A percentile compares a stretch with the other conserved stretches of the same genome.
These are phyloP conservation scores for Brevimyrus niger DNA, from an alignment of 2,113 vertebrate species.

Conservation along the genomic window DNA sequence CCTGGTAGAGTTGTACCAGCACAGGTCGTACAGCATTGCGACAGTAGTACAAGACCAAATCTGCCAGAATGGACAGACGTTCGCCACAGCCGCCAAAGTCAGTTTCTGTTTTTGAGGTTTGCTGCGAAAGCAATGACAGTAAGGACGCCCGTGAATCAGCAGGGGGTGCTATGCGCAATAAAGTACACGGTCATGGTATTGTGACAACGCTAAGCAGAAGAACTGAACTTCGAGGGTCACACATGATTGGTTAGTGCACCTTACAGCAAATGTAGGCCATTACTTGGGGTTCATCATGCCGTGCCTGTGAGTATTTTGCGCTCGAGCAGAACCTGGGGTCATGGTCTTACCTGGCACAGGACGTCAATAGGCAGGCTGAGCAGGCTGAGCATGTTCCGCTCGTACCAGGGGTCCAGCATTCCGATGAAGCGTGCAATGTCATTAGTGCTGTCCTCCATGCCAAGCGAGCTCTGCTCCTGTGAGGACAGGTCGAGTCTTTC, in stretches of 20 bases:
- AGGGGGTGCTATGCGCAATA: not conserved
- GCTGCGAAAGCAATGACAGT: conserved; percentile 30
- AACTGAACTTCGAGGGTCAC: not conserved
- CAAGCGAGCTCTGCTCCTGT: conserved; percentile 38
- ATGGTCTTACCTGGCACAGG: conserved; percentile 75
- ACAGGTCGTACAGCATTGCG: conserved; percentile 71
- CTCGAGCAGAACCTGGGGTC: not conserved
- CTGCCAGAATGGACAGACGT: conserved; percentile 81
- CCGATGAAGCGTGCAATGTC: conserved; percentile 87
- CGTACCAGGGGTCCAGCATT: conserved; percentile 95
- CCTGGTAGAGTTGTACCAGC: conserved; percentile 88
- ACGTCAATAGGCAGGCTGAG: conserved; percentile 76
- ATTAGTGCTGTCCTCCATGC: conserved; percentile 73
- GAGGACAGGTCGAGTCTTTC: not conserved
- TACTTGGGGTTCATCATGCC: not conserved
- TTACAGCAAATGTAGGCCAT: not conserved
- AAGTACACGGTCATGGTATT: not conserved
- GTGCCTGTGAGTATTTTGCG: not conserved
- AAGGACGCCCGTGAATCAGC: not conserved
- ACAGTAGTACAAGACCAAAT: conserved; percentile 93
- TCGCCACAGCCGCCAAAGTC: conserved; percentile 49
- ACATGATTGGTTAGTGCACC: not conserved
- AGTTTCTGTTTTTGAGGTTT: conserved; percentile 72
- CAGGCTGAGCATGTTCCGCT: conserved; percentile 82
- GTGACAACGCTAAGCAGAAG: not conserved